Percentiles rank a stretch among this genome's conserved stretches.
These are phyloP conservation scores for Notodonta ziczac DNA, from an alignment of 2,888 invertebrate species.

Conservation along the genomic window DNA sequence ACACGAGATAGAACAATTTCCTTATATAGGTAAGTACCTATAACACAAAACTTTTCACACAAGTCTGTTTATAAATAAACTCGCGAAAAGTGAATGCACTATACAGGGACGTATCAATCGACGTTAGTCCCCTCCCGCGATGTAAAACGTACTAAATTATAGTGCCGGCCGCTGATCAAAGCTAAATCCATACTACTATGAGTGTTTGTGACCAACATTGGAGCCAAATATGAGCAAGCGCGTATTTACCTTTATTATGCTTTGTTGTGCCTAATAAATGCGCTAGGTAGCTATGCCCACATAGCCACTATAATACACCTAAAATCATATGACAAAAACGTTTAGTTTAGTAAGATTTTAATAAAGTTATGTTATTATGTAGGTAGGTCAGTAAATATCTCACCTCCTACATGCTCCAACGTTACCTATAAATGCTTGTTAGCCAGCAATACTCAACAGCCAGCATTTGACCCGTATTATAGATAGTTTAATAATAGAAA, in stretches of 20 bases:
- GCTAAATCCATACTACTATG: conserved; percentile 20
- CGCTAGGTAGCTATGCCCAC: too few relatives aligned
- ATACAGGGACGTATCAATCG: conserved; percentile 26
- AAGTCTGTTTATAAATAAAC: conserved; percentile 23
- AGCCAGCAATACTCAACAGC: too few relatives aligned
- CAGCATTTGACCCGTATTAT: too few relatives aligned
- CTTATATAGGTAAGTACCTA: background rate
- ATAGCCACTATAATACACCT: too few relatives aligned
- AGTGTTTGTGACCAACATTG: conserved; percentile 19
- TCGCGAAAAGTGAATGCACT: conserved; percentile 31
- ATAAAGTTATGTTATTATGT: too few relatives aligned
- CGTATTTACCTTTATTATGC: conserved; percentile 1
- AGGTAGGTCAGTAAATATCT: too few relatives aligned
- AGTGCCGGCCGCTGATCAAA: conserved; percentile 22
- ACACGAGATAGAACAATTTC: conserved; percentile 10
- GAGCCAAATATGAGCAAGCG: conserved; percentile 14
- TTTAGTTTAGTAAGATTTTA: too few relatives aligned
- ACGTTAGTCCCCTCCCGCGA: conserved; percentile 41
- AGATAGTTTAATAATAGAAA: too few relatives aligned
- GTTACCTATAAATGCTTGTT: too few relatives aligned
- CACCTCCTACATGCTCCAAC: too few relatives aligned
- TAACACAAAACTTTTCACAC: conserved; percentile 7
- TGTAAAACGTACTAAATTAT: conserved; percentile 45
- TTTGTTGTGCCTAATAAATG: too few relatives aligned
- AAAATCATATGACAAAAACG: too few relatives aligned